Base-by-base conservation (phyloP, 2,113 vertebrate species). In the Caranx ignobilis region DNA sequence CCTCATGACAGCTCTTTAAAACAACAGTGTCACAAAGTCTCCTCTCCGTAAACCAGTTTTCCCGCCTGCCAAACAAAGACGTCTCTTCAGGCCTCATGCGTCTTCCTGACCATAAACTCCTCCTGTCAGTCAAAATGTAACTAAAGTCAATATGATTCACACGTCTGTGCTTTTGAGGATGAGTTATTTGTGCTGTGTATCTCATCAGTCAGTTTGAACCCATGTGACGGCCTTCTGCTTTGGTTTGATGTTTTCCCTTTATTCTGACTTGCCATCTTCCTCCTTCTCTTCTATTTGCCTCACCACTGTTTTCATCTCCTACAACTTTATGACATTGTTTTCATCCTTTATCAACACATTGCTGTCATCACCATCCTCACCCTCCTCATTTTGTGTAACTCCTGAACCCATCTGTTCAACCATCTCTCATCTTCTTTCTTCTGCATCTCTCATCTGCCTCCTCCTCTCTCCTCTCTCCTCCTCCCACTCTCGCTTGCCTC, bases 21-120 rank as follows among this genome's bases (percentile, higher is more conserved):
- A 86, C n/a, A 80, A 82, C 68, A 74, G 21, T n/a, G 62, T 71
- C 37, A 56, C n/a, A 75, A 16, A 74, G 57, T 81, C 77, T 91
- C 59, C n/a, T 18, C 52, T 77, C 77, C 11, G 12, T 79, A 39
- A 76, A 35, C 70, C 54, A 47, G 50, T 65, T 54, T 54, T 43
- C 66, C 43, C 54, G 32, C 5, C 16, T 16, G 16, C 11, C 48
- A 54, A 71, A 93, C 84, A 87, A 93, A 89, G 85, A 86, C 75
- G 2, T 88, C 90, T 71, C 75, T 93, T 90, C 82, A 90, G 76
- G 64, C 63, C 85, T 67, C 62, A 56, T 19, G 39, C 31, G n/a
- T 73, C 56, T 54, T 39, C 34, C 37, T n/a, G 3, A 19, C 31
- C 82, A 54, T 55, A 72, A 74, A 77, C 59, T 63, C 54, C 16